Percentiles rank a stretch among this genome's conserved stretches.
Conservation (phyloP, 2,113 vertebrate genomes). For the Poeciliopsis turrubarensis region DNA sequence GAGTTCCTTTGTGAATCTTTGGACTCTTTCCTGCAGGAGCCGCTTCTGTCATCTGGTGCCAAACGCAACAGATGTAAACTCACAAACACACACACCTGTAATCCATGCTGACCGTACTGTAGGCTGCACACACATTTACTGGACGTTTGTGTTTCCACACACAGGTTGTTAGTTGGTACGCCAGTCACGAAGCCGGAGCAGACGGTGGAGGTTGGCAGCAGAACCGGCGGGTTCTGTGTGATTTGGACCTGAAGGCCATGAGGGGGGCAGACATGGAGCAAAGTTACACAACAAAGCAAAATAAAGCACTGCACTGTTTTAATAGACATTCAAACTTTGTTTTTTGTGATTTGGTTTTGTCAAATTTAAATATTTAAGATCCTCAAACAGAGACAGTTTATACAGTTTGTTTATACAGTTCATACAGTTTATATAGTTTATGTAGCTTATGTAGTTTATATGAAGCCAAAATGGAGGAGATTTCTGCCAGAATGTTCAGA, state of each 20-base stretch:
- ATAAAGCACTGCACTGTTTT: not conserved
- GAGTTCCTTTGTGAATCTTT: not conserved
- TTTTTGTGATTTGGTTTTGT: too few species aligned
- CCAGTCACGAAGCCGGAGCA: conserved; percentile 36
- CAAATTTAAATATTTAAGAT: not conserved
- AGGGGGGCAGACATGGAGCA: too few species aligned
- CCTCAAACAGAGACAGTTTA: not conserved
- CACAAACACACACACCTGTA: conserved; percentile 27
- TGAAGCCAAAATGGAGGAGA: too few species aligned
- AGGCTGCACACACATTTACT: not conserved
- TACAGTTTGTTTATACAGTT: too few species aligned
- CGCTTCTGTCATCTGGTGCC: conserved; percentile 30
- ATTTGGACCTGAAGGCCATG: too few species aligned
- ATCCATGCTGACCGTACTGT: conserved; percentile 27
- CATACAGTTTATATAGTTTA: too few species aligned
- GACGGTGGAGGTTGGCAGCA: conserved; percentile 40
- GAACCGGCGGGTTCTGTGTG: not conserved
- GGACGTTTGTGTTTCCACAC: not conserved
- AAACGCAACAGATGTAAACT: conserved; percentile 21
- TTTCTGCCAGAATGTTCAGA: too few species aligned
- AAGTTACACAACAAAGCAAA: too few species aligned
- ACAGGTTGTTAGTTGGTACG: conserved; percentile 3
- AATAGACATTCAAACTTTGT: too few species aligned
- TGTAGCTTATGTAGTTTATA: too few species aligned
- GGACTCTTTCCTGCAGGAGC: not conserved